phyloP scores from a whole-genome alignment of 92 coral and sea anemone genomes.

The Palythoa grandiflora region DNA sequence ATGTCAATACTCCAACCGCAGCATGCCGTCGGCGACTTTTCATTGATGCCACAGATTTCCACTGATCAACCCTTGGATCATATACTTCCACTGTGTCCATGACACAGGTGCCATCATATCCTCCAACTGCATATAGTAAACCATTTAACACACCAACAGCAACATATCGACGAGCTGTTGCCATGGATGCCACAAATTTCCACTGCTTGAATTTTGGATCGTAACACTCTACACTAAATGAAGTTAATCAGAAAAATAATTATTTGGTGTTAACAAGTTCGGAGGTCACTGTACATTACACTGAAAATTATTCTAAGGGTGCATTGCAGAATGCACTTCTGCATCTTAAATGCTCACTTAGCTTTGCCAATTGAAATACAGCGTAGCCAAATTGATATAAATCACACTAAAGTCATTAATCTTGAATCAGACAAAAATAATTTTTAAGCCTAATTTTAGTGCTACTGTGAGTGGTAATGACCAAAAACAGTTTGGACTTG shows the following conservation, averaged over 20 bases:
- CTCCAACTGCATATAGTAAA: slow-evolving; percentile 86
- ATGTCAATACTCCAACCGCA: slow-evolving; percentile 77
- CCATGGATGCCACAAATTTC: slow-evolving; percentile 91
- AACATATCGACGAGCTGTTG: slow-evolving; percentile 83
- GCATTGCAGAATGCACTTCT: too few relatives aligned
- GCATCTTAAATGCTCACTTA: too few relatives aligned
- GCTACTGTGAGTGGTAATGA: too few relatives aligned
- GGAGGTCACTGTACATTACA: too few relatives aligned
- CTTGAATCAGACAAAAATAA: too few relatives aligned
- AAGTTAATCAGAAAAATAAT: neutral
- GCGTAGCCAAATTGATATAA: too few relatives aligned
- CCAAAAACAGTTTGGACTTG: too few relatives aligned
- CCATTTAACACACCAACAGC: slow-evolving; percentile 78
- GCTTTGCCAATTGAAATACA: too few relatives aligned
- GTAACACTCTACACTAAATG: slow-evolving; percentile 80
- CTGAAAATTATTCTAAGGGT: too few relatives aligned
- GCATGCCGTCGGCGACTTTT: slow-evolving; percentile 79
- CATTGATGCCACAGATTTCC: slow-evolving; percentile 78
- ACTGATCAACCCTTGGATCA: slow-evolving; percentile 83
- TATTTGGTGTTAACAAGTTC: neutral
- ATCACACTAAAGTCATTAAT: too few relatives aligned
- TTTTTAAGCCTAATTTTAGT: too few relatives aligned
- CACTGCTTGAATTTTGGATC: slow-evolving; percentile 75
- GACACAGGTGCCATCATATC: slow-evolving; percentile 82
- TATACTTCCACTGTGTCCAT: slow-evolving; percentile 86